phyloP scores from a whole-genome alignment of 2,888 invertebrate genomes.

The Hipparchia semele region DNA sequence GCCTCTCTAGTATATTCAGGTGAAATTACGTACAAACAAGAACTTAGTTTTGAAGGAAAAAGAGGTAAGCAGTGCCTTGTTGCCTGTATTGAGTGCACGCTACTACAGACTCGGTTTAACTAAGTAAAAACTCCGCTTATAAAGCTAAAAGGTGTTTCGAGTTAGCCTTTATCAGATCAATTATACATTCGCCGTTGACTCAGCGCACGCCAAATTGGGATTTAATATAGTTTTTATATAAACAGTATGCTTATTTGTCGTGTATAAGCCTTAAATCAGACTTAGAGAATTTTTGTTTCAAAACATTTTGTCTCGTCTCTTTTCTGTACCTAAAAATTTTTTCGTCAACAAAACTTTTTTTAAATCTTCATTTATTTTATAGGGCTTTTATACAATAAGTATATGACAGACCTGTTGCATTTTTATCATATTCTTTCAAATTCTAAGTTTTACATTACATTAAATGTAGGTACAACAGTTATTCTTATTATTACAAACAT shows the following conservation, averaged over 20 bases:
- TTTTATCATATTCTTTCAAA: too few relatives aligned
- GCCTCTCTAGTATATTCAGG: too few relatives aligned
- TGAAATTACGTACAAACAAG: too few relatives aligned
- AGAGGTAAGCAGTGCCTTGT: not conserved
- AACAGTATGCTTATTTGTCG: constrained; percentile 23
- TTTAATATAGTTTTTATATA: constrained; percentile 41
- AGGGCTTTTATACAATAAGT: too few relatives aligned
- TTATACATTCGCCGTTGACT: constrained; percentile 45
- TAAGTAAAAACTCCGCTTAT: constrained; percentile 14
- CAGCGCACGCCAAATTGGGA: constrained; percentile 43
- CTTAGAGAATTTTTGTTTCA: not conserved
- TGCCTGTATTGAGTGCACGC: not conserved
- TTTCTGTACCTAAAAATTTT: not conserved
- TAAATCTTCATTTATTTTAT: too few relatives aligned
- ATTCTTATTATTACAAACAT: too few relatives aligned
- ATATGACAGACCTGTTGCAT: too few relatives aligned
- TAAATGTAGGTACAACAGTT: too few relatives aligned
- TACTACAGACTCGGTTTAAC: constrained; percentile 4
- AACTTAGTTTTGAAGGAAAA: not conserved
- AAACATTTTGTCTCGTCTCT: not conserved
- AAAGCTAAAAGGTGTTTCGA: constrained; percentile 48
- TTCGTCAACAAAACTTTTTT: not conserved
- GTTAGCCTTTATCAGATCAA: constrained; percentile 50
- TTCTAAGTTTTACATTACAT: too few relatives aligned
- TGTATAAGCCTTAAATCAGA: not conserved